phyloP scores from a whole-genome alignment of 2,113 vertebrate genomes.

The Tetraodon nigroviridis region DNA sequence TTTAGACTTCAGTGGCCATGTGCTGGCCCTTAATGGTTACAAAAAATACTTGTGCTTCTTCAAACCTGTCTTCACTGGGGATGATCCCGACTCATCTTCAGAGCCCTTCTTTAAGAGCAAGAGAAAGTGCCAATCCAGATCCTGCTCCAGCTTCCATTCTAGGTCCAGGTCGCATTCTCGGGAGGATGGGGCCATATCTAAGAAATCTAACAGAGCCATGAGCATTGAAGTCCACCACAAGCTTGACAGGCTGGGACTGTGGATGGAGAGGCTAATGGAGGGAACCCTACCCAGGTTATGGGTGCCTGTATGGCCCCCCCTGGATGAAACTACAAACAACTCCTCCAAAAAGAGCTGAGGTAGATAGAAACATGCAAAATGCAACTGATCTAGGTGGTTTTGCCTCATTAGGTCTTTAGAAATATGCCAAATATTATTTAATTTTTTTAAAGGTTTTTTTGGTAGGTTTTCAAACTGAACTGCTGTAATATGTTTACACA shows the following conservation, averaged over 20 bases:
- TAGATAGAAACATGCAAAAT: neutral
- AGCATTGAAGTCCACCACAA: constrained; percentile 83
- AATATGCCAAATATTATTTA: constrained; percentile 6
- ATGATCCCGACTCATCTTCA: constrained; percentile 65
- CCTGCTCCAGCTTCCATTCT: constrained; percentile 63
- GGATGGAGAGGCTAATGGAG: constrained; percentile 93
- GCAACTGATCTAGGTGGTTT: constrained; percentile 1
- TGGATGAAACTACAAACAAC: constrained; percentile 58
- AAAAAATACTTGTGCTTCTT: constrained; percentile 97
- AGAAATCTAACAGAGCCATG: constrained; percentile 62
- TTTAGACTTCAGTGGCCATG: constrained; percentile 82
- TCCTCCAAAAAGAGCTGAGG: constrained; percentile 49
- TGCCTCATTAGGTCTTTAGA: neutral
- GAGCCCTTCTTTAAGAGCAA: constrained; percentile 56
- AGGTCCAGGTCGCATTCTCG: constrained; percentile 68
- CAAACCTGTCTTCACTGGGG: constrained; percentile 79
- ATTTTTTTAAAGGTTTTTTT: constrained; percentile 19
- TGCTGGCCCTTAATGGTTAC: constrained; percentile 90
- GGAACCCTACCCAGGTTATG: constrained; percentile 86
- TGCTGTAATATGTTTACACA: constrained; percentile 11
- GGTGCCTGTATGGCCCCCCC: constrained; percentile 82
- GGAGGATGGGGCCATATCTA: constrained; percentile 40
- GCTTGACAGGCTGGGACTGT: constrained; percentile 85
- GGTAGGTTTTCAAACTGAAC: constrained; percentile 8
- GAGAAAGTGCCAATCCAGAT: constrained; percentile 64